These are phyloP conservation scores for Drosophila baimaii DNA, from an alignment of 1,140 invertebrate species.

Conservation along the genomic window DNA sequence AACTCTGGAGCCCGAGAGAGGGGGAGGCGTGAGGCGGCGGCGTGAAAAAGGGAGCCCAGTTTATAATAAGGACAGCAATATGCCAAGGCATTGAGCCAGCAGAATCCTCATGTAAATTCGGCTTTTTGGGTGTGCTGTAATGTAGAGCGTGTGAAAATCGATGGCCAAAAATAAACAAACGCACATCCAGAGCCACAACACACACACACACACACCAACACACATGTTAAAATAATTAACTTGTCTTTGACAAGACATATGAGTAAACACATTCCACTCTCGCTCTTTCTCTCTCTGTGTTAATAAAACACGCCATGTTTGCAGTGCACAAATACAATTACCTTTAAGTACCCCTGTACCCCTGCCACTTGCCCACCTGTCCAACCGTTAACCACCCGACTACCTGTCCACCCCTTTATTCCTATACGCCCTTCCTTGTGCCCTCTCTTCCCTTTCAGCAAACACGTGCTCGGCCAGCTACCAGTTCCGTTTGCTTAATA, in stretches of 20 bases:
- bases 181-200: slow-evolving; percentile 26
- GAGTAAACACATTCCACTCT: slow-evolving; percentile 68
- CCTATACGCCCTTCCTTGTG: background rate
- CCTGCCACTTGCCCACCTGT: background rate
- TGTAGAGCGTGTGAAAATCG: slow-evolving; percentile 69
- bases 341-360: slow-evolving; percentile 59
- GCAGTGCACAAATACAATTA: slow-evolving; percentile 74
- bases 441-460: background rate
- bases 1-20: slow-evolving; percentile 33
- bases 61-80: slow-evolving; percentile 44
- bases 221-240: slow-evolving; percentile 78
- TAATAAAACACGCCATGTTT: slow-evolving; percentile 64
- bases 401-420: background rate
- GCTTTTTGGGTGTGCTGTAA: slow-evolving; percentile 8
- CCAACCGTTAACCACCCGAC: background rate
- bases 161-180: slow-evolving; percentile 75
- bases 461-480: slow-evolving; percentile 62
- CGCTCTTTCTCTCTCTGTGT: slow-evolving; percentile 12
- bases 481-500: slow-evolving; percentile 78
- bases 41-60: slow-evolving; percentile 1
- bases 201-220: slow-evolving; percentile 13
- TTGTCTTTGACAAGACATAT: slow-evolving; percentile 80
- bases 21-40: slow-evolving; percentile 9
- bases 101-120: slow-evolving; percentile 31
- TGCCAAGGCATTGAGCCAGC: slow-evolving; percentile 31